Conservation (phyloP, 2,113 vertebrate species). For the Salvelinus namaycush region DNA sequence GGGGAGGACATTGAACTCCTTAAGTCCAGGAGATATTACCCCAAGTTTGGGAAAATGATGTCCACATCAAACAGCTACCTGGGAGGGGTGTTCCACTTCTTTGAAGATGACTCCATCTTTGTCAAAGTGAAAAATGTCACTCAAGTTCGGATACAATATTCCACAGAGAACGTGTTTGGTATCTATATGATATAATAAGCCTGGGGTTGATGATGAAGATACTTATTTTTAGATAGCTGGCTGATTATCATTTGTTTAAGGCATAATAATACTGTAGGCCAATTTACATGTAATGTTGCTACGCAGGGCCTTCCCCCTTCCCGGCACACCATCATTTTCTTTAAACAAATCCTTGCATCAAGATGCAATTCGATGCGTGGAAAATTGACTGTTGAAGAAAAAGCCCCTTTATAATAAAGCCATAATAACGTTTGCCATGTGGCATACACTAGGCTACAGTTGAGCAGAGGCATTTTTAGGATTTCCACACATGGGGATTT, state of each 20-base stretch:
- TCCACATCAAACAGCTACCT: constrained; percentile 76
- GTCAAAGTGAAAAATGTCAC: constrained; percentile 62
- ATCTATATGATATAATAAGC: constrained; percentile 79
- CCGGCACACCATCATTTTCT: too few species aligned
- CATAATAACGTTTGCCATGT: too few species aligned
- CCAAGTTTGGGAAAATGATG: fast-evolving
- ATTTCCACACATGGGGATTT: too few species aligned
- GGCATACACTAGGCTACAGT: too few species aligned
- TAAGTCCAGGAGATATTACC: constrained; percentile 46
- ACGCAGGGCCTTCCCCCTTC: too few species aligned
- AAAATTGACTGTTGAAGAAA: too few species aligned
- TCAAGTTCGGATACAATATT: constrained; percentile 27
- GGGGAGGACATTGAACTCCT: constrained; percentile 60
- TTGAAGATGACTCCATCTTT: constrained; percentile 66
- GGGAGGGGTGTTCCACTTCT: constrained; percentile 76
- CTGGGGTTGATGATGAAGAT: not conserved
- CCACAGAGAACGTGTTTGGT: constrained; percentile 77
- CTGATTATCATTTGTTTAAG: not conserved
- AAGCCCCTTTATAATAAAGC: too few species aligned
- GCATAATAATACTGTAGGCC: not conserved
- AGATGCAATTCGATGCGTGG: too few species aligned
- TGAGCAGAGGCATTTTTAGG: too few species aligned
- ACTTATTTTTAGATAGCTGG: not conserved
- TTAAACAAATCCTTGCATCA: too few species aligned
- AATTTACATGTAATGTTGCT: not conserved